Evolutionary conservation across 2,113 vertebrate species (phyloP).

Genomic region (Urocynchramus pylzowi): DNA sequence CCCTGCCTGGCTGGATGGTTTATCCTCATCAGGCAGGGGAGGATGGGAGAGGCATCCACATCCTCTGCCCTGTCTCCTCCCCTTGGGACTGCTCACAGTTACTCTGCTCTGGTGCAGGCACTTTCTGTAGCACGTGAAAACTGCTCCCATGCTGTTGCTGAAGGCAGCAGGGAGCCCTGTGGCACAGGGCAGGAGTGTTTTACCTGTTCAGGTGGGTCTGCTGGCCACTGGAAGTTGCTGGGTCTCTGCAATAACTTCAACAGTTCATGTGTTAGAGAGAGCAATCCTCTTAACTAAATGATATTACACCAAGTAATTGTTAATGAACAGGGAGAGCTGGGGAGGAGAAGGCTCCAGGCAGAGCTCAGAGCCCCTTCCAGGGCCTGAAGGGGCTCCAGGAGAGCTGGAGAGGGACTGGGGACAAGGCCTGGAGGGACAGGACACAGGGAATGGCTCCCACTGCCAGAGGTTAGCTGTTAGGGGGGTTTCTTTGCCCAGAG

Average conservation of each 20-base stretch:
- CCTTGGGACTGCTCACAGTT: not conserved
- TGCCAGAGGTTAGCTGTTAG: not conserved
- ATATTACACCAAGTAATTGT: not conserved
- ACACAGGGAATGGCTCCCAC: not conserved
- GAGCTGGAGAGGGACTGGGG: not conserved
- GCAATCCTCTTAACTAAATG: not conserved
- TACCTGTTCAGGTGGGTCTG: not conserved
- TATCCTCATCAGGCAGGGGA: not conserved
- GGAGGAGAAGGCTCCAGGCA: not conserved
- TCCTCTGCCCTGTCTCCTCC: slow-evolving; percentile 47
- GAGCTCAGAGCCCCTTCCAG: not conserved
- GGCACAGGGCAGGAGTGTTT: not conserved
- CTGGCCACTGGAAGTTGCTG: not conserved
- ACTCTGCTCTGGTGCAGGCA: not conserved
- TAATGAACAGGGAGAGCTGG: not conserved
- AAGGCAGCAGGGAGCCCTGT: not conserved
- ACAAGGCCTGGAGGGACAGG: not conserved
- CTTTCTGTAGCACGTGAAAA: not conserved
- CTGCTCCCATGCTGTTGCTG: fast-evolving
- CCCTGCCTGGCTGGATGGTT: not conserved
- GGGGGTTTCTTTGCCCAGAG: not conserved
- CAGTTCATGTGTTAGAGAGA: not conserved
- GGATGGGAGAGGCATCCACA: slow-evolving; percentile 56
- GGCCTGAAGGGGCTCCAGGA: not conserved
- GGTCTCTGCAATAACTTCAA: not conserved